Evolutionary conservation across 2,888 invertebrate genomes (phyloP).

Genomic region (Argyresthia goedartella): DNA sequence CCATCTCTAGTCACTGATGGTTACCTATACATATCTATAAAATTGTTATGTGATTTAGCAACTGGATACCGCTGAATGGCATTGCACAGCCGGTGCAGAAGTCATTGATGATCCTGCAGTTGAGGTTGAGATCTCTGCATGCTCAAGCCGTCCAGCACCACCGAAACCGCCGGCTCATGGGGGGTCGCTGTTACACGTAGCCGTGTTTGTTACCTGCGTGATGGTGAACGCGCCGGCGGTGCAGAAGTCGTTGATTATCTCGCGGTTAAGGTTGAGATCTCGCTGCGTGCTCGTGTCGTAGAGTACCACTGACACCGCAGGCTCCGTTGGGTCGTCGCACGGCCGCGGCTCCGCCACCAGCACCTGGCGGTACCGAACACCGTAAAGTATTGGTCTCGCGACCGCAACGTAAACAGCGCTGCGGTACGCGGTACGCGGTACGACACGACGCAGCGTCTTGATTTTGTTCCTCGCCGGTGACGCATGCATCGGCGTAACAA

Average conservation of each 20-base stretch:
- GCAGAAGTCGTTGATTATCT: constrained; percentile 67
- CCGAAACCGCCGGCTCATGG: constrained; percentile 59
- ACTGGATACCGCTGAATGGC: too few species aligned
- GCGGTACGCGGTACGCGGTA: too few species aligned
- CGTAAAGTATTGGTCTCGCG: constrained; percentile 56
- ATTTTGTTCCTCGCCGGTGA: too few species aligned
- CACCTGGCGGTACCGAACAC: too few species aligned
- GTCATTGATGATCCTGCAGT: constrained; percentile 69
- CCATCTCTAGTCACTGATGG: too few species aligned
- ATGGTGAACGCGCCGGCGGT: constrained; percentile 41
- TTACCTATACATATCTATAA: too few species aligned
- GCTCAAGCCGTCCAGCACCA: constrained; percentile 76
- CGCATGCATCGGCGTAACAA: too few species aligned
- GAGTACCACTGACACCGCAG: constrained; percentile 68
- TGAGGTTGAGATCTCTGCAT: constrained; percentile 74
- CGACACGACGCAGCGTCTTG: too few species aligned
- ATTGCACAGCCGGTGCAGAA: constrained; percentile 52
- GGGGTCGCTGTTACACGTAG: constrained; percentile 51
- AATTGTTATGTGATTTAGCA: too few species aligned
- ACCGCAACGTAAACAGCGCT: too few species aligned
- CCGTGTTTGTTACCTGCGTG: too few species aligned
- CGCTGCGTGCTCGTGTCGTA: constrained; percentile 75
- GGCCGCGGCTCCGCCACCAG: constrained; percentile 69
- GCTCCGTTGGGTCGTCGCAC: constrained; percentile 52
- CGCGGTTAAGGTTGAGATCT: constrained; percentile 75